Percentiles rank a stretch among this genome's conserved stretches.
Conservation (phyloP, 2,113 vertebrate species). For the Urocynchramus pylzowi region DNA sequence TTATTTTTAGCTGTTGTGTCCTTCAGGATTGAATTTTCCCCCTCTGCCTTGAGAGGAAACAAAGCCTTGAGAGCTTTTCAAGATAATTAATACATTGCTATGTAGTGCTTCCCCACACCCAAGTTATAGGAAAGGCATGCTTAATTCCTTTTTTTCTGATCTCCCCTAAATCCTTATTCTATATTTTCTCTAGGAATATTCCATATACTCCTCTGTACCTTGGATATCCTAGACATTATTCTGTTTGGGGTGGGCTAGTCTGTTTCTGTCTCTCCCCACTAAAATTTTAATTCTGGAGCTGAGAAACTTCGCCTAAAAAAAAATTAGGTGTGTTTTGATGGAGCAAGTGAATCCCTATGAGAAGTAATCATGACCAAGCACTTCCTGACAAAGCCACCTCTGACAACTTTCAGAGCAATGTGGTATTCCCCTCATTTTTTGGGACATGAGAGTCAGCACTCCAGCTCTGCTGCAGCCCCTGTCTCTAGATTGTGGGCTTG, state of each 20-base stretch:
- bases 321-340: neutral
- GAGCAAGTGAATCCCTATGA: neutral
- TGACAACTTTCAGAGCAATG: neutral
- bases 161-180: neutral
- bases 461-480: neutral
- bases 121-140: neutral
- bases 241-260: neutral
- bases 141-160: neutral
- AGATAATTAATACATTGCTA: neutral
- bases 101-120: neutral
- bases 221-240: neutral
- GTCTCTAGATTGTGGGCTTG: neutral
- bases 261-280: neutral
- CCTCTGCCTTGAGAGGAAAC: neutral
- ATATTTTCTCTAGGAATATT: neutral
- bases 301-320: neutral
- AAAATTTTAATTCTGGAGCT: neutral
- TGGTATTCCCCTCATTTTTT: neutral
- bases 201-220: neutral
- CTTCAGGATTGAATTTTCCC: neutral
- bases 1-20: neutral
- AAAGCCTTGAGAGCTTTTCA: neutral
- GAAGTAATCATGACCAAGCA: neutral
- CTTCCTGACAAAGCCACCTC: neutral
- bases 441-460: neutral